phyloP scores from a whole-genome alignment of 1,140 invertebrate species.

The Drosophila sucinea region DNA sequence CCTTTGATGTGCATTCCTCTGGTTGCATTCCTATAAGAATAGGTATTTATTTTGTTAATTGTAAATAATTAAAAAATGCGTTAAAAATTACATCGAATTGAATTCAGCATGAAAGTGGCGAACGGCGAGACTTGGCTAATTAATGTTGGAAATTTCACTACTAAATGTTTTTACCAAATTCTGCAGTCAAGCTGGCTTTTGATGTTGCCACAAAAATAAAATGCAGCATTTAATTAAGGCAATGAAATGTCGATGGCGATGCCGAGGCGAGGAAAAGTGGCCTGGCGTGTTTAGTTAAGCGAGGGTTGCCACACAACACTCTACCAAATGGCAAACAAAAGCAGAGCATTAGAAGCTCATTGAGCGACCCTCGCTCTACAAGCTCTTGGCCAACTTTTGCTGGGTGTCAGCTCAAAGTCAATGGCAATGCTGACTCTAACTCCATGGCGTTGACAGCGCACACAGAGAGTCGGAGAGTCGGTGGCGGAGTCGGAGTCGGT shows the following conservation, averaged over 20 bases:
- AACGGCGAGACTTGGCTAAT: conserved; percentile 45
- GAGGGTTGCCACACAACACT: conserved; percentile 40
- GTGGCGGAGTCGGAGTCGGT: no score
- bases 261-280: conserved; percentile 73
- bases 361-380: conserved; percentile 12
- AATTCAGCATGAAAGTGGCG: conserved; percentile 3
- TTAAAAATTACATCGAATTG: conserved; percentile 26
- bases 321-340: not conserved
- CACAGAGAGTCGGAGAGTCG: conserved; percentile 34
- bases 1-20: conserved; percentile 9
- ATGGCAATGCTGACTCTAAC: conserved; percentile 45
- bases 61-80: conserved; percentile 61
- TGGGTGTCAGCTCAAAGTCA: conserved; percentile 65
- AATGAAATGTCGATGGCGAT: conserved; percentile 71
- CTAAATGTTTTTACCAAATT: conserved; percentile 58
- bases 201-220: conserved; percentile 71
- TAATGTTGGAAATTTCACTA: conserved; percentile 72
- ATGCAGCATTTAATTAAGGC: conserved; percentile 78
- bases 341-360: not conserved
- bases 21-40: conserved; percentile 75
- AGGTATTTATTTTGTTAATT: conserved; percentile 65
- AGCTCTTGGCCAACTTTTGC: conserved; percentile 38
- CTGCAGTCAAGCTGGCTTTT: conserved; percentile 53
- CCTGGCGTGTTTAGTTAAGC: conserved; percentile 56
- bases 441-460: conserved; percentile 59